These are phyloP conservation scores for Eupelmus urozonus DNA, from an alignment of 2,888 invertebrate genomes.

Conservation along the genomic window DNA sequence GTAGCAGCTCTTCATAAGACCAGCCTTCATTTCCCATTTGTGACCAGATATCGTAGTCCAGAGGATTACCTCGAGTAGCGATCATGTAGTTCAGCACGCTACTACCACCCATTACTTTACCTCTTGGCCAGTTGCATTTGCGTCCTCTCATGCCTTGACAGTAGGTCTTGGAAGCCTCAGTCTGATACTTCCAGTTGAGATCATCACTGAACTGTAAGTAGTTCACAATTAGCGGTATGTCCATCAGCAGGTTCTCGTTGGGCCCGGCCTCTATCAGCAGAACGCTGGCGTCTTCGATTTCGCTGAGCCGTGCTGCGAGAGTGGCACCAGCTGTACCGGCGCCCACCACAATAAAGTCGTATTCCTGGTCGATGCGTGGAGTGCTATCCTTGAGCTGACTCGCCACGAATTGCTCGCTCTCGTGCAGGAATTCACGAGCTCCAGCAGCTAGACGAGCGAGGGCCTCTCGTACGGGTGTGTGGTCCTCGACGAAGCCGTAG, in stretches of 20 bases:
- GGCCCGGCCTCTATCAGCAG: slow-evolving; percentile 89
- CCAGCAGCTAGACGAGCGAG: slow-evolving; percentile 30
- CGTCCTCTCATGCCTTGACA: slow-evolving; percentile 75
- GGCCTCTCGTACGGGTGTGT: slow-evolving; percentile 3
- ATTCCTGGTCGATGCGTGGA: slow-evolving; percentile 32
- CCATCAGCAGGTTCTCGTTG: slow-evolving; percentile 91
- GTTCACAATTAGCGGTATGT: slow-evolving; percentile 89
- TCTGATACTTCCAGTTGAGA: slow-evolving; percentile 92
- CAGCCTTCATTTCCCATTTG: slow-evolving; percentile 77
- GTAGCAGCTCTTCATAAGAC: slow-evolving; percentile 70
- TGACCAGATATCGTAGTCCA: slow-evolving; percentile 78
- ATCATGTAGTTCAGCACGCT: slow-evolving; percentile 79
- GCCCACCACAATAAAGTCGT: slow-evolving; percentile 63
- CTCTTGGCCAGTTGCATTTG: slow-evolving; percentile 72
- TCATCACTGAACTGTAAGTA: slow-evolving; percentile 88
- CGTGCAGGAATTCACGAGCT: slow-evolving; percentile 4
- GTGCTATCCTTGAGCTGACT: slow-evolving; percentile 33
- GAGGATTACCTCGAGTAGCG: slow-evolving; percentile 77
- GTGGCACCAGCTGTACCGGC: slow-evolving; percentile 83
- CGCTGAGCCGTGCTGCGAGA: slow-evolving; percentile 87
- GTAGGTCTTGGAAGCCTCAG: slow-evolving; percentile 83
- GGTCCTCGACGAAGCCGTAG: slow-evolving; percentile 45
- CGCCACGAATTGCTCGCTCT: not conserved
- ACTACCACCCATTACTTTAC: slow-evolving; percentile 77
- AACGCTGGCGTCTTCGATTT: slow-evolving; percentile 86